These are phyloP conservation scores for Aphelocoma coerulescens DNA, from an alignment of 2,113 vertebrate genomes.

Conservation along the genomic window DNA sequence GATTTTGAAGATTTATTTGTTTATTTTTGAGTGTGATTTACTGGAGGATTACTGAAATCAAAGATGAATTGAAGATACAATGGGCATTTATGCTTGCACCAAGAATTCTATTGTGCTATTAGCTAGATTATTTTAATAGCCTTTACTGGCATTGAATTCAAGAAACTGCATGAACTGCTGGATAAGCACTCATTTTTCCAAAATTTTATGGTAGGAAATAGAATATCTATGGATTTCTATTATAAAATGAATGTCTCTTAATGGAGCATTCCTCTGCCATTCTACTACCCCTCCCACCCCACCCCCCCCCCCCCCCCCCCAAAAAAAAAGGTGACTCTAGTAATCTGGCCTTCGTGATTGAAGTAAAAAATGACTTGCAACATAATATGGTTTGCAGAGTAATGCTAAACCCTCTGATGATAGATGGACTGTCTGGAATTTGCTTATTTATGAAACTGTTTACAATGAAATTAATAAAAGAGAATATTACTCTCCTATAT, in stretches of 20 bases:
- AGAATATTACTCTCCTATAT: neutral
- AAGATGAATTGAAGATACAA: conserved; percentile 22
- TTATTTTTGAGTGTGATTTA: neutral
- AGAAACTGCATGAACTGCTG: conserved; percentile 2
- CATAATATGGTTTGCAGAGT: neutral
- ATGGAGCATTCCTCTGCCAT: neutral
- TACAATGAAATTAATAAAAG: conserved; percentile 8
- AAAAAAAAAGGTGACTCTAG: neutral
- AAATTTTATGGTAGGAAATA: conserved; percentile 28
- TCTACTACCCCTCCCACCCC: neutral
- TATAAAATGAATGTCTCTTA: neutral
- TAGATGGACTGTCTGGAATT: neutral
- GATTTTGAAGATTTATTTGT: neutral
- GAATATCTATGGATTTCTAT: neutral
- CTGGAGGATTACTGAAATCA: conserved; percentile 22
- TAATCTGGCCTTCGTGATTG: neutral
- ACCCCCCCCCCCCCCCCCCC: accelerated
- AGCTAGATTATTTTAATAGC: conserved; percentile 55
- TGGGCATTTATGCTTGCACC: conserved; percentile 27
- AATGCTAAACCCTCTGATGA: neutral
- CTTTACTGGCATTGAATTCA: conserved; percentile 46
- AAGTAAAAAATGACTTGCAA: neutral
- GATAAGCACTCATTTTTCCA: neutral
- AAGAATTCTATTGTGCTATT: conserved; percentile 39
- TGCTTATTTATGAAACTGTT: neutral